Conservation (phyloP, 2,888 invertebrate species). For the Operophtera brumata region DNA sequence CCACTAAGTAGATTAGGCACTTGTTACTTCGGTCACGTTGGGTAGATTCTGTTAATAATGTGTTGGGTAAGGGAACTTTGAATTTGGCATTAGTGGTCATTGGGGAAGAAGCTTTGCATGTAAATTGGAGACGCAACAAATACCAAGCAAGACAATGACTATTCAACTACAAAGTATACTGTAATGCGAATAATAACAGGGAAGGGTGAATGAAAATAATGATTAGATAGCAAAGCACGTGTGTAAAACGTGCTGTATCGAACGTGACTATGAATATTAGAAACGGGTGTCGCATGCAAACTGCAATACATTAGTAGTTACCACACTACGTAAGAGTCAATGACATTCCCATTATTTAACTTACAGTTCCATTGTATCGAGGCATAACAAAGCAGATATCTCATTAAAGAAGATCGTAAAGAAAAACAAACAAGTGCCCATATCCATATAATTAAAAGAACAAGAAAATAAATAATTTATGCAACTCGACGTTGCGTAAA, state of each 20-base stretch:
- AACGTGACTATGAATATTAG: slow-evolving; percentile 45
- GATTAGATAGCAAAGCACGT: slow-evolving; percentile 49
- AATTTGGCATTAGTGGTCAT: slow-evolving; percentile 49
- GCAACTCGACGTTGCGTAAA: slow-evolving; percentile 71
- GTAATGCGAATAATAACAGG: slow-evolving; percentile 27
- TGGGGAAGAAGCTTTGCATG: slow-evolving; percentile 39
- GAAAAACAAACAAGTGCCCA: slow-evolving; percentile 28
- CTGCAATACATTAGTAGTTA: slow-evolving; percentile 6
- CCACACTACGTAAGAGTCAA: slow-evolving; percentile 33
- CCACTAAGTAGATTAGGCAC: slow-evolving; percentile 62
- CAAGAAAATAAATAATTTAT: slow-evolving; percentile 67
- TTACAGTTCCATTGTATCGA: slow-evolving; percentile 27
- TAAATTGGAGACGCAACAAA: slow-evolving; percentile 30
- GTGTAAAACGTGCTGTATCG: slow-evolving; percentile 43
- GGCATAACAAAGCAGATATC: slow-evolving; percentile 38
- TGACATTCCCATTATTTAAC: slow-evolving; percentile 35
- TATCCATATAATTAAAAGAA: slow-evolving; percentile 65
- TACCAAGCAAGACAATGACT: slow-evolving; percentile 26
- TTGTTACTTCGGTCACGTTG: slow-evolving; percentile 53
- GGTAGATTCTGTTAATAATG: slow-evolving; percentile 49
- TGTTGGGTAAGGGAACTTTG: slow-evolving; percentile 45
- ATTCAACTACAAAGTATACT: slow-evolving; percentile 25
- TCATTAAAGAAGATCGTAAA: slow-evolving; percentile 26
- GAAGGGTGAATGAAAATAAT: slow-evolving; percentile 35
- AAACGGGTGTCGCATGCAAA: slow-evolving; percentile 25